phyloP scores from a whole-genome alignment of 2,888 invertebrate genomes.

The Ochropacha duplaris region DNA sequence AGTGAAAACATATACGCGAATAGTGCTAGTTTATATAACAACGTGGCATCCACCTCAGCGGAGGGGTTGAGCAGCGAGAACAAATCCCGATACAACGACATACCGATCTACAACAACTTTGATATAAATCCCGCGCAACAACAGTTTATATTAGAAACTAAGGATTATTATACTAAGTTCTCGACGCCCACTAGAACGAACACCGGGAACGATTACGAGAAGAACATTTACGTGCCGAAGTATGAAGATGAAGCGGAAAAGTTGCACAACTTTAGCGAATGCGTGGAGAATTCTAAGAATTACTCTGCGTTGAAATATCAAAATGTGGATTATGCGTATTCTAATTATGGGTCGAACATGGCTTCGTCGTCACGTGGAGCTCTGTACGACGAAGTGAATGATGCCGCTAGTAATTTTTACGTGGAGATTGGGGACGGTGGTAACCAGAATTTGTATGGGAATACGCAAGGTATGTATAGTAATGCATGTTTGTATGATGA shows the following conservation, averaged over 20 bases:
- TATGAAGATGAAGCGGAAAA: slow-evolving; percentile 66
- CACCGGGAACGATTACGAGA: slow-evolving; percentile 61
- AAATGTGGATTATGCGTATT: slow-evolving; percentile 57
- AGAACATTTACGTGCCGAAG: slow-evolving; percentile 73
- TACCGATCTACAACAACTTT: slow-evolving; percentile 64
- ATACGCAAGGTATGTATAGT: slow-evolving; percentile 38
- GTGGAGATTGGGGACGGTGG: slow-evolving; percentile 62
- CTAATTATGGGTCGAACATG: slow-evolving; percentile 35
- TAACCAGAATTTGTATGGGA: slow-evolving; percentile 28
- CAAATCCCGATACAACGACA: slow-evolving; percentile 52
- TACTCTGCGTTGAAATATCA: slow-evolving; percentile 72
- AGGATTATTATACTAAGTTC: slow-evolving; percentile 72
- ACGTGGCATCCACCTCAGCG: slow-evolving; percentile 41
- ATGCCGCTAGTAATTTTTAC: slow-evolving; percentile 65
- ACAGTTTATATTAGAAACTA: slow-evolving; percentile 68
- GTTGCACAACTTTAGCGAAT: slow-evolving; percentile 66
- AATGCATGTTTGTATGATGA: slow-evolving; percentile 68
- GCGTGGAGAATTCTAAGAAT: slow-evolving; percentile 70
- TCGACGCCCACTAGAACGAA: slow-evolving; percentile 55
- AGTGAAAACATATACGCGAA: slow-evolving; percentile 63
- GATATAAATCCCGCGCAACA: slow-evolving; percentile 62
- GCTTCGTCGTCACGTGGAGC: slow-evolving; percentile 40
- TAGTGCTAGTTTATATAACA: slow-evolving; percentile 32
- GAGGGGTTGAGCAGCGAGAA: slow-evolving; percentile 22
- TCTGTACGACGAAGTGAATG: slow-evolving; percentile 70